Evolutionary conservation across 2,888 invertebrate genomes (phyloP).

Genomic region (Campopleginae sp.): DNA sequence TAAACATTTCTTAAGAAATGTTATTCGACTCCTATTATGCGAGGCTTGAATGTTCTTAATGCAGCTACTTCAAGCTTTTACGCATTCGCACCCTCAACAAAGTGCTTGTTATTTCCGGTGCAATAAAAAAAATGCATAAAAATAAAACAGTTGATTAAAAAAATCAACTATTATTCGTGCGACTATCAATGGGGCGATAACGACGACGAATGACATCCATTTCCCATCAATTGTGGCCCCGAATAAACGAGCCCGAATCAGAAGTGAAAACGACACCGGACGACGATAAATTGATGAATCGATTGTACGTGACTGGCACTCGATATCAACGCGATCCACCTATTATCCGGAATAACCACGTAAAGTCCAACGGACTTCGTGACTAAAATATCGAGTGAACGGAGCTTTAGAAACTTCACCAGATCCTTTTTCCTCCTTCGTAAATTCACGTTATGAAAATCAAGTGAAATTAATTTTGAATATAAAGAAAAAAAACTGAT

Average conservation of each 20-base stretch:
- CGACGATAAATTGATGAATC: slow-evolving; percentile 75
- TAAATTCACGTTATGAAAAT: background rate
- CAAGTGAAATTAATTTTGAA: background rate
- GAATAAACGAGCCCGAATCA: slow-evolving; percentile 50
- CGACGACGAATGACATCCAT: slow-evolving; percentile 20
- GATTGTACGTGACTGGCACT: slow-evolving; percentile 73
- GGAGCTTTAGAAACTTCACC: slow-evolving; percentile 18
- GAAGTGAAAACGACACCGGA: slow-evolving; percentile 69
- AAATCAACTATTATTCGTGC: background rate
- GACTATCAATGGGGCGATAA: background rate
- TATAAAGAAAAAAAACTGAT: background rate
- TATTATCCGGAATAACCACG: slow-evolving; percentile 45
- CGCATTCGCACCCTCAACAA: background rate
- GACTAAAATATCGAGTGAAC: slow-evolving; percentile 53
- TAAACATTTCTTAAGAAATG: slow-evolving; percentile 45
- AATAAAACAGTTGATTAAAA: background rate
- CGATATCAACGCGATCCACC: slow-evolving; percentile 68
- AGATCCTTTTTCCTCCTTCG: background rate
- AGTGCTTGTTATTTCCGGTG: slow-evolving; percentile 4
- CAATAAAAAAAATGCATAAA: slow-evolving; percentile 41
- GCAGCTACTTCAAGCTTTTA: slow-evolving; percentile 34
- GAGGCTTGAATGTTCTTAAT: slow-evolving; percentile 16
- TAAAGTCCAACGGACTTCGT: slow-evolving; percentile 45
- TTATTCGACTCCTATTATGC: slow-evolving; percentile 45
- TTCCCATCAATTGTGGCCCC: slow-evolving; percentile 38